A percentile compares a stretch with the other conserved stretches of the same genome.
These are phyloP conservation scores for Limnephilus marmoratus DNA, from an alignment of 2,888 invertebrate species.

Conservation along the genomic window DNA sequence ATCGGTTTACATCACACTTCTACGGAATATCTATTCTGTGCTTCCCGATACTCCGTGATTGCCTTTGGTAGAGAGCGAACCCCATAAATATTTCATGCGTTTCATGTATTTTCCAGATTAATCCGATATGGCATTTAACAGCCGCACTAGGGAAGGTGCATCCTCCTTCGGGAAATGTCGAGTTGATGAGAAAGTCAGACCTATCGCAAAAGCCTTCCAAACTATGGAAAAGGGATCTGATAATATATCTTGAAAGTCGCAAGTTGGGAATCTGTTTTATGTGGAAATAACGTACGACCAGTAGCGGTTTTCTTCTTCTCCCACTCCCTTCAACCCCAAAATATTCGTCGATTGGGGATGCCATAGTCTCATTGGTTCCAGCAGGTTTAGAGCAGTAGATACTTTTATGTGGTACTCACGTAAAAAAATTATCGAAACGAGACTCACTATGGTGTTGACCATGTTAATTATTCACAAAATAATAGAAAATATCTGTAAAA, in stretches of 20 bases:
- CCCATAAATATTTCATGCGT: background rate
- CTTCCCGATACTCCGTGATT: background rate
- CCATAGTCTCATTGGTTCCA: no score
- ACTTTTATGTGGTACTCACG: no score
- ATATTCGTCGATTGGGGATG: no score
- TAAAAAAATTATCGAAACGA: no score
- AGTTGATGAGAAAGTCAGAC: background rate
- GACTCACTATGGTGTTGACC: no score
- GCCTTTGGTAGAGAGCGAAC: background rate
- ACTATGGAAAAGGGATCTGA: background rate
- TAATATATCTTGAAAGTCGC: background rate
- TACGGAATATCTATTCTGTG: background rate
- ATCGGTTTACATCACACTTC: no score
- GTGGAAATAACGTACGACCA: no score
- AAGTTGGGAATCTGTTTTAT: background rate
- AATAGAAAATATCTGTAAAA: no score
- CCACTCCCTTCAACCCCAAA: no score
- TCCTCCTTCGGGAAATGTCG: background rate
- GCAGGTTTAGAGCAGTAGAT: no score
- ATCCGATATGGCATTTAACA: background rate
- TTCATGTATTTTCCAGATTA: background rate
- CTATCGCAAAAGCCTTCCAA: background rate
- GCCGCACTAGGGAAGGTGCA: background rate
- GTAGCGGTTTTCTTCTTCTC: no score
- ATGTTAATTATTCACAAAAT: no score